phyloP scores from a whole-genome alignment of 1,140 invertebrate species.

The Chironomus tepperi region DNA sequence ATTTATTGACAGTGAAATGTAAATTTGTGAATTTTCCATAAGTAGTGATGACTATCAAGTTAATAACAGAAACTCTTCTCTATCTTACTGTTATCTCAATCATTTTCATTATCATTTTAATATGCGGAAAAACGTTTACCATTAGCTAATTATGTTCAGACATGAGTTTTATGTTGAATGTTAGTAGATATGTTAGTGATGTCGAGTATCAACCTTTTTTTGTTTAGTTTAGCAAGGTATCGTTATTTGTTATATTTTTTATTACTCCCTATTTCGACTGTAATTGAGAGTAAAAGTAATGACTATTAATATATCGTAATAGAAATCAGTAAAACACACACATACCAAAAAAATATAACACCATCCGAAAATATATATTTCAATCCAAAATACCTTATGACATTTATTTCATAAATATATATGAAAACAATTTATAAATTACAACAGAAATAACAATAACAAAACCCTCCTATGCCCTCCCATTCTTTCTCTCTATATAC shows the following conservation, averaged over 20 bases:
- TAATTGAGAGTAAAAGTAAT: neutral
- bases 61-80: neutral
- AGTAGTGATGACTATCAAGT: neutral
- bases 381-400: no score
- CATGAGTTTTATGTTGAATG: slow-evolving; percentile 8
- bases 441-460: neutral
- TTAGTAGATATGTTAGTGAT: neutral
- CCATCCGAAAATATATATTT: neutral
- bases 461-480: neutral
- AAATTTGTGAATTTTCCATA: neutral
- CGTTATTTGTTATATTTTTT: no score
- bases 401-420: neutral
- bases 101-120: no score
- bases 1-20: neutral
- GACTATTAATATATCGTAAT: neutral
- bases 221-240: neutral
- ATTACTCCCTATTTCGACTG: neutral
- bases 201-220: neutral
- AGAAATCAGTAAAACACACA: neutral
- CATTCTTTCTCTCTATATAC: neutral
- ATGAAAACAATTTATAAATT: neutral
- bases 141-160: neutral
- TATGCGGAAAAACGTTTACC: no score
- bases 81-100: no score
- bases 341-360: neutral